A percentile compares a stretch with the other conserved stretches of the same genome.
Evolutionary conservation across 2,888 invertebrate species (phyloP).

Genomic region (Scrobipalpa atriplicella): DNA sequence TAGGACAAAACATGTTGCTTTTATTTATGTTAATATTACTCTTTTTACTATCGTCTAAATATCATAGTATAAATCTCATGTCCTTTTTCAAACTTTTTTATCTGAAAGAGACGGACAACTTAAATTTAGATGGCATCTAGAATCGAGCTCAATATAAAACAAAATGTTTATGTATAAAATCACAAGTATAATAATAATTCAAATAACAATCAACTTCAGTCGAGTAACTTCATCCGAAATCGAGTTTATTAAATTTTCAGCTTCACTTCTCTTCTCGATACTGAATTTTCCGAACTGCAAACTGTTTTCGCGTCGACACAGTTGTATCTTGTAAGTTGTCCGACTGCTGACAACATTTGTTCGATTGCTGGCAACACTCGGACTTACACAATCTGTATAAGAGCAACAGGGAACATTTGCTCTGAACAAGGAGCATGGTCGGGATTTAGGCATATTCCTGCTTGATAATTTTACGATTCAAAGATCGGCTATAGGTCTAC

Average conservation of each 20-base stretch:
- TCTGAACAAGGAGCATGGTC: constrained; percentile 4
- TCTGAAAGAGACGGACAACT: too few species aligned
- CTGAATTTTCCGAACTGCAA: neutral
- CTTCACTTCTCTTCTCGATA: neutral
- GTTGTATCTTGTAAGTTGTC: constrained; percentile 4
- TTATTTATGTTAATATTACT: too few species aligned
- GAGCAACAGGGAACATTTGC: neutral
- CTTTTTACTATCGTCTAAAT: too few species aligned
- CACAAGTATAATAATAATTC: too few species aligned
- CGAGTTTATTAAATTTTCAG: neutral
- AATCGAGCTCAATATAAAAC: too few species aligned
- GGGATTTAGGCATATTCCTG: neutral
- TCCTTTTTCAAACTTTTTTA: too few species aligned
- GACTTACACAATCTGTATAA: constrained; percentile 25
- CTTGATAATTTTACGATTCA: neutral
- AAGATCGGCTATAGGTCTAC: too few species aligned
- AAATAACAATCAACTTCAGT: too few species aligned
- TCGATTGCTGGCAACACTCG: constrained; percentile 15
- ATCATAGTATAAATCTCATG: too few species aligned
- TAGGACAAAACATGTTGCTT: too few species aligned
- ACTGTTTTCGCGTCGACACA: neutral
- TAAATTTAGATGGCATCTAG: too few species aligned
- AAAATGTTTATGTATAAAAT: too few species aligned
- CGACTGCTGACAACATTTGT: constrained; percentile 7
- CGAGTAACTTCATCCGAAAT: neutral